Evolutionary conservation across 2,888 invertebrate genomes (phyloP), one percentile per base, ranked within the genome.

Genomic region (Cybosia mesomella): DNA sequence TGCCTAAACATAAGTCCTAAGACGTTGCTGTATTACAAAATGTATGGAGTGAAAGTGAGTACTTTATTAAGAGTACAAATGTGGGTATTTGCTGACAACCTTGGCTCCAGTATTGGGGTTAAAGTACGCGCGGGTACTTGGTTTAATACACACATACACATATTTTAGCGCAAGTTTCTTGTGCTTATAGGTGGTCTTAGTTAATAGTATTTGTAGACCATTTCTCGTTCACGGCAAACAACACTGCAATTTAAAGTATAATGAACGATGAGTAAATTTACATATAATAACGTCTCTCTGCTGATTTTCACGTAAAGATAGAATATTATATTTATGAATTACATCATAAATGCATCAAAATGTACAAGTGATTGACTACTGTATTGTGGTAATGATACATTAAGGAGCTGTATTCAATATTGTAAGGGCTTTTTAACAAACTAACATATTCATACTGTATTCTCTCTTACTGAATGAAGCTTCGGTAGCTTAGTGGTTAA

Each of bases 51-150:
- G 63, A 77, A 69, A 67, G 68, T 67, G 59, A 58, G 36, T 55
- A 58, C 32, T 67, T 63, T 68, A 76, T 61, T 69, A 49, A 49
- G 32, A 60, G 63, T 68, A 68, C 24, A 71, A 74, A 74, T 70
- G 64, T 73, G 18, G 53, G 62, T 64, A 49, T 61, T 68, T 66
- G 39, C 65, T 54, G 24, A 54, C 43, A 72, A 68, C 72, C 72
- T 77, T 79, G 69, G 60, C 39, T 53, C 21, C 49, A 66, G 71
- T 70, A 70, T 70, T 61, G 72, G 28, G 73, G 74, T 72, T 73
- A 70, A 75, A 70, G 73, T 67, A 71, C 70, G 67, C 60, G 66
- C 63, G 65, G 63, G 60, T 68, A 64, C 70, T 68, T 73, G n/a
- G 49, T 49, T 49, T 9, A n/a, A 8, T n/a, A 1, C n/a, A 49